Base-by-base conservation (phyloP, 1,140 invertebrate species). In the Euschistus heros region DNA sequence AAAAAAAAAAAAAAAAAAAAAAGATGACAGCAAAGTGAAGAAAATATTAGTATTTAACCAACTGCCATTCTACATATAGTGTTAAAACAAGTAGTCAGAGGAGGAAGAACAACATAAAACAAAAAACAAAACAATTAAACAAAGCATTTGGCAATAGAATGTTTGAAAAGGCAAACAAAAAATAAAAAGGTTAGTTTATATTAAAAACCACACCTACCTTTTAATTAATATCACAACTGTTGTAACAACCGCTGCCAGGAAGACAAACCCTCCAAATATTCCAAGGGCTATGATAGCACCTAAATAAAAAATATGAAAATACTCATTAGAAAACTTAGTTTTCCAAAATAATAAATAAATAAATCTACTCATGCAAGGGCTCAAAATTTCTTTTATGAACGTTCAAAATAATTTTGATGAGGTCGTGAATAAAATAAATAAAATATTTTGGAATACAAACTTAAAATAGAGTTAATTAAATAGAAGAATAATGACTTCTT, bases 191-290 rank as follows among this genome's bases (percentile, higher is more conserved):
- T 37, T 37, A 37, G 33, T 37, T 10, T 30, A 37, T 37, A 10
- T 37, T 6, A 37, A 37, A 37, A 37, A 10, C 27, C 13, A 30
- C 66, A 73, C 79, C 86, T 80, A 96, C 92, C 92, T 93, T 80
- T 89, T 80, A 64, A 94, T 85, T 64, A 95, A 78, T 59, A 94
- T 90, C 62, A 94, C 86, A 59, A 94, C 87, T 6, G 91, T 91
- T 0, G 90, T 93, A 65, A 94, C 86, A 64, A 94, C 85, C 17
- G 91, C 91, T 26, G 91, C 88, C 20, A 95, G 80, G 71, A 95
- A 90, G 0, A 94, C 89, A 69, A 96, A 89, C 7, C 87, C 90
- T 62, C 90, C 91, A 73, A 94, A 94, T 0, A 92, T 89, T 17
- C 88, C 91, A 14, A 94, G 77, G 2, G 91, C 90, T 62, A 95